phyloP scores from a whole-genome alignment of 2,888 invertebrate genomes.

The Cataglyphis livida region DNA sequence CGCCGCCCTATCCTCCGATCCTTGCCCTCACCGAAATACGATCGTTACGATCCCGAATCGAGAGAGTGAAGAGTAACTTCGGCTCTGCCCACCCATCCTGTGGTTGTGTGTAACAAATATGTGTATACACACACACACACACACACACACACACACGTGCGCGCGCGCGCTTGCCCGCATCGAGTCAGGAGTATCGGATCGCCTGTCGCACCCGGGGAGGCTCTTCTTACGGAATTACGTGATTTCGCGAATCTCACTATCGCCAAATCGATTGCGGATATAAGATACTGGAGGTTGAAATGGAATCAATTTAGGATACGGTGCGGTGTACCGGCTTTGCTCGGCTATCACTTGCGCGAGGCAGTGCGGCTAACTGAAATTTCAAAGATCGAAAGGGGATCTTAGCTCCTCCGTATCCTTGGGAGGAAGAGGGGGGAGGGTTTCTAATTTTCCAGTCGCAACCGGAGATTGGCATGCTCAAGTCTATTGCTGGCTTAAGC shows the following conservation, averaged over 20 bases:
- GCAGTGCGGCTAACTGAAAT: slow-evolving; percentile 43
- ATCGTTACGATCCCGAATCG: slow-evolving; percentile 70
- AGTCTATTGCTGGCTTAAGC: slow-evolving; percentile 8
- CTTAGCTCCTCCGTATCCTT: not conserved
- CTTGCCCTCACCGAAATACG: slow-evolving; percentile 64
- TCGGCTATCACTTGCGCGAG: slow-evolving; percentile 42
- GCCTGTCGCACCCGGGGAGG: slow-evolving; percentile 54
- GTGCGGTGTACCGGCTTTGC: slow-evolving; percentile 44
- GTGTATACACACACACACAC: no score
- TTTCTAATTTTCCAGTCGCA: slow-evolving; percentile 53
- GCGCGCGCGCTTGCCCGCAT: slow-evolving; percentile 18
- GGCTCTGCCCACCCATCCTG: slow-evolving; percentile 19
- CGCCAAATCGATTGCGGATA: slow-evolving; percentile 52
- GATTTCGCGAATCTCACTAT: slow-evolving; percentile 69
- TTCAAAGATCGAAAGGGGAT: slow-evolving; percentile 43
- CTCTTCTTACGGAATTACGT: slow-evolving; percentile 65
- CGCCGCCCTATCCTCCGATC: slow-evolving; percentile 22
- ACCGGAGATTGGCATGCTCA: slow-evolving; percentile 29
- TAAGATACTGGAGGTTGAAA: slow-evolving; percentile 52
- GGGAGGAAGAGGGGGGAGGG: not conserved
- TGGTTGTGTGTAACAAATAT: slow-evolving; percentile 2
- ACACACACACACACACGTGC: not conserved
- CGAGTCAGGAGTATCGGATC: slow-evolving; percentile 49
- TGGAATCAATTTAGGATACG: slow-evolving; percentile 64
- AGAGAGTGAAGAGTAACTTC: slow-evolving; percentile 64